A percentile compares a stretch with the other conserved stretches of the same genome.
These are phyloP conservation scores for Phengaris arion DNA, from an alignment of 2,888 invertebrate species.

Conservation along the genomic window DNA sequence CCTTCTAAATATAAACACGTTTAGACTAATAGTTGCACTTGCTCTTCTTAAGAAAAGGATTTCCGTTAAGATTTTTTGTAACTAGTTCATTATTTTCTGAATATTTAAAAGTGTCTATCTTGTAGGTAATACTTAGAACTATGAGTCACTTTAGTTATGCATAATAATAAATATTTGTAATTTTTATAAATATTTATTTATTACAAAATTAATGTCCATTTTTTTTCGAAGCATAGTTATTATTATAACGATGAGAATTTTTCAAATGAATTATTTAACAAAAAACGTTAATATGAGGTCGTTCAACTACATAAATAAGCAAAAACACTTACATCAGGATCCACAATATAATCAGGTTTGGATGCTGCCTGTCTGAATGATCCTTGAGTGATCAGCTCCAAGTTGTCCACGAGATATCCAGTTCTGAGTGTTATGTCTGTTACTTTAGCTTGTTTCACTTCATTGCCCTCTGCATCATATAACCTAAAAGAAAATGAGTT, in stretches of 20 bases:
- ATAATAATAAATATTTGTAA: not conserved
- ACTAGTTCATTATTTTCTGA: too few species aligned
- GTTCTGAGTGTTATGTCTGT: conserved; percentile 48
- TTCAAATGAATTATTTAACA: not conserved
- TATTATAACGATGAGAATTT: not conserved
- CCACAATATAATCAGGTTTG: conserved; percentile 38
- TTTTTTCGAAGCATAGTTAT: not conserved
- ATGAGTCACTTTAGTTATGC: not conserved
- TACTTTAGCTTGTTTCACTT: conserved; percentile 44
- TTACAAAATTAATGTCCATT: not conserved
- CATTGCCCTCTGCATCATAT: conserved; percentile 46
- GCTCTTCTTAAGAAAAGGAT: too few species aligned
- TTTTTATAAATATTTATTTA: not conserved
- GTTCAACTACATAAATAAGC: not conserved
- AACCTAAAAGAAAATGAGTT: conserved; percentile 40
- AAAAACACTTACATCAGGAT: conserved; percentile 43
- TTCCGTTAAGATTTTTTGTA: too few species aligned
- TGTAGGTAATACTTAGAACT: not conserved
- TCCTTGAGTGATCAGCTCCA: conserved; percentile 39
- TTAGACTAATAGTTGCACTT: too few species aligned
- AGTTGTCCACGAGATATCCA: conserved; percentile 40
- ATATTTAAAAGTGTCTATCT: too few species aligned
- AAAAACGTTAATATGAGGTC: not conserved
- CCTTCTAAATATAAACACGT: too few species aligned
- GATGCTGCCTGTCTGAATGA: conserved; percentile 37